Base-by-base conservation (phyloP, 2,797 vertebrate genomes). In the Discoglossus pictus region DNA sequence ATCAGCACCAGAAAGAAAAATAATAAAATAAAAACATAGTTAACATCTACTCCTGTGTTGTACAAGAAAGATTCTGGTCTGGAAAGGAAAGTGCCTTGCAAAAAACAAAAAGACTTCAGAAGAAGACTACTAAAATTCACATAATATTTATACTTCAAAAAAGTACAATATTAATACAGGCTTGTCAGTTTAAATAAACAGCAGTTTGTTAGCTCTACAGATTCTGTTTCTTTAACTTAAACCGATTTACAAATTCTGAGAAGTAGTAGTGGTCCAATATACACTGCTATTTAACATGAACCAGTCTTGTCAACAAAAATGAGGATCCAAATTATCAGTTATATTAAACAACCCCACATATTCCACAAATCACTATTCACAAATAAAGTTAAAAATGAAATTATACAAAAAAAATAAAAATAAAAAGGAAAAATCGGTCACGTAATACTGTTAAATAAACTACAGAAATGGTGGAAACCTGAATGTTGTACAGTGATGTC, bases 371-470 rank as follows among this genome's bases (percentile, higher is more conserved):
- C 90, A 95, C 91, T 91, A 88, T 94, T 94, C 90, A 96, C 92
- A 89, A 92, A 93, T 93, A 94, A 94, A 93, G 88, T 92, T 93
- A 93, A 93, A 59, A 92, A 91, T 85, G 90, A 90, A 92, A 93
- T 31, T 87, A 92, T 94, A 95, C 85, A 90, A 89, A 86, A 91
- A 86, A 20, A 47, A 23, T 51, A 25, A 20, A 17, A 40, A 40
- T 15, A 47, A 18, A 31, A 51, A 11, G 18, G 25, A 51, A 60
- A 40, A 66, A 18, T 10, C 31, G 51, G 86, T 82, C 83, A 92
- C 88, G 89, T 98, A 98, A 98, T 95, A 98, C 96, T 97, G 93
- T 93, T 91, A 93, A 93, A 93, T 91, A 92, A 92, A 92, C 88
- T 90, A 88, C 83, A 89, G 89, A 91, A 91, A 90, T 89, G 85